Evolutionary conservation across 2,888 invertebrate genomes (phyloP).

Genomic region (Penaeus monodon): DNA sequence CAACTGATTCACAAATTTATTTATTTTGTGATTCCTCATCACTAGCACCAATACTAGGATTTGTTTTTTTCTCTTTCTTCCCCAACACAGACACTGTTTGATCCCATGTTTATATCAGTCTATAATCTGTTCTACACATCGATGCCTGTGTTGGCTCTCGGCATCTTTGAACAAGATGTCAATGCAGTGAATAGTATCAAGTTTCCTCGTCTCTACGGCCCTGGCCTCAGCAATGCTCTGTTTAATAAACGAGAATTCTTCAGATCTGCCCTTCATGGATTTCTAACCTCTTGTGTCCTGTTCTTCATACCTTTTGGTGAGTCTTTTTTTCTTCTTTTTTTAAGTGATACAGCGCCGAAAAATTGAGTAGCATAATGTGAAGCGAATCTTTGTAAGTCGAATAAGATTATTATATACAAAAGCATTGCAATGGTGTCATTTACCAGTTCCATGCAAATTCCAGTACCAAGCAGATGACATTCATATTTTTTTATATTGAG

Average conservation of each 20-base stretch:
- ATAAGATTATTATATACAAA: slow-evolving; percentile 1
- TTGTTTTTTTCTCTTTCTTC: slow-evolving; percentile 19
- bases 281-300: slow-evolving; percentile 93
- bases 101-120: slow-evolving; percentile 98
- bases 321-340: slow-evolving; percentile 15
- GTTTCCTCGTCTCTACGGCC: slow-evolving; percentile 95
- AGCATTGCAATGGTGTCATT: no score
- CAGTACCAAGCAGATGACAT: no score
- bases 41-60: no score
- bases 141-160: slow-evolving; percentile 94
- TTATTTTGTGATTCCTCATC: no score
- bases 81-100: slow-evolving; percentile 91
- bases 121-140: slow-evolving; percentile 99
- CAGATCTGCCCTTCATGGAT: slow-evolving; percentile 95
- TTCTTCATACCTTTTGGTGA: slow-evolving; percentile 96
- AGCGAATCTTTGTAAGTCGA: neutral
- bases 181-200: slow-evolving; percentile 87
- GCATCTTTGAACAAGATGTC: slow-evolving; percentile 94
- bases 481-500: no score
- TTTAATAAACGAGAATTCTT: slow-evolving; percentile 98
- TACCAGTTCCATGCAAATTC: no score
- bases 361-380: no score
- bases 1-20: neutral
- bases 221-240: slow-evolving; percentile 91
- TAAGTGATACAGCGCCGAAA: no score